These are phyloP conservation scores for Cinara cedri DNA, from an alignment of 2,888 invertebrate species.

Conservation along the genomic window DNA sequence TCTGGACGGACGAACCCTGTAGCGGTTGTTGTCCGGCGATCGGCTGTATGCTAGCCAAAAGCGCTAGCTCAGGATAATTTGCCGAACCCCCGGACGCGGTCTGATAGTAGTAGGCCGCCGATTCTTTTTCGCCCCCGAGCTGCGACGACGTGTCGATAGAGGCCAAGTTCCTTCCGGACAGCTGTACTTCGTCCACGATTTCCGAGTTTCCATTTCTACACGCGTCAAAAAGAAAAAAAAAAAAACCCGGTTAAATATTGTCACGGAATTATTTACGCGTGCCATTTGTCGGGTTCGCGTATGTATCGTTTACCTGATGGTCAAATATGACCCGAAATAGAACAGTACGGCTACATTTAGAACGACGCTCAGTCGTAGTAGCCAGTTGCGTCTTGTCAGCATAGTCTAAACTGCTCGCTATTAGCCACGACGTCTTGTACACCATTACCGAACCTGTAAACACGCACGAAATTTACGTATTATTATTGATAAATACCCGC, in stretches of 20 bases:
- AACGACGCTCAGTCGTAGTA: conserved; percentile 76
- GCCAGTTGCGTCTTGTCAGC: conserved; percentile 69
- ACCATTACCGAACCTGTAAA: conserved; percentile 56
- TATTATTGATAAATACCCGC: background rate
- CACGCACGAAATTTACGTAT: background rate
- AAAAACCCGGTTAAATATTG: too few species aligned
- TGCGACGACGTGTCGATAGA: conserved; percentile 42
- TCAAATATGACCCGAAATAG: conserved; percentile 74
- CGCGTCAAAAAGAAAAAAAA: too few species aligned
- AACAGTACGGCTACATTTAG: conserved; percentile 75
- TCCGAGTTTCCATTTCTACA: conserved; percentile 61
- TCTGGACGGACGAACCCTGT: conserved; percentile 53
- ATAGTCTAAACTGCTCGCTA: conserved; percentile 62
- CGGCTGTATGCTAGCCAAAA: conserved; percentile 51
- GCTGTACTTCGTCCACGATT: conserved; percentile 57
- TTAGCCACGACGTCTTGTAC: conserved; percentile 56
- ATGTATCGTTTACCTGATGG: conserved; percentile 63
- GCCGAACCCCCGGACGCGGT: conserved; percentile 36
- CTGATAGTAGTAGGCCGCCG: conserved; percentile 36
- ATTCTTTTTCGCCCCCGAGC: conserved; percentile 34
- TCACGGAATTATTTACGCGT: too few species aligned
- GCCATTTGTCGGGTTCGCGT: background rate
- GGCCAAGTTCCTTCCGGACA: conserved; percentile 57
- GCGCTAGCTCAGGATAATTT: conserved; percentile 42
- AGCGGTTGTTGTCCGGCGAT: conserved; percentile 49